Percentiles rank a stretch among this genome's conserved stretches.
These are phyloP conservation scores for Chaitophorus viminalis DNA, from an alignment of 2,888 invertebrate species.

Conservation along the genomic window DNA sequence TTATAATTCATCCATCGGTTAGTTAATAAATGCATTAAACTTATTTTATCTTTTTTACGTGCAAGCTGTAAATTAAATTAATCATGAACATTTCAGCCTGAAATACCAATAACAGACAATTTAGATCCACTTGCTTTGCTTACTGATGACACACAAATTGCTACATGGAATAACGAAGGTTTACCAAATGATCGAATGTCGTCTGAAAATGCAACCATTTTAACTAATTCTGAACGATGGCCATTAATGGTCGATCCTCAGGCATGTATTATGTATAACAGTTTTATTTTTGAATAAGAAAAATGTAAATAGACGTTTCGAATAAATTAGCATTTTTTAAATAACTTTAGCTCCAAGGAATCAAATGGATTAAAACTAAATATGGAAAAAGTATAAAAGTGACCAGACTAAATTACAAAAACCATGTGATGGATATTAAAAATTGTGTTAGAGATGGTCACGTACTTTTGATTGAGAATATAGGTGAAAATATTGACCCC, in stretches of 20 bases:
- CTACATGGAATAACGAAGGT: slow-evolving; percentile 93
- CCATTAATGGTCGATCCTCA: slow-evolving; percentile 96
- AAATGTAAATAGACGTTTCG: not conserved
- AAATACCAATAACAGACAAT: slow-evolving; percentile 82
- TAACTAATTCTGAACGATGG: slow-evolving; percentile 90
- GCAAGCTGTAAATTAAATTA: not conserved
- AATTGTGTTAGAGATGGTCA: slow-evolving; percentile 79
- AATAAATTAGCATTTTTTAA: not conserved
- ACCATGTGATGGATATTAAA: slow-evolving; percentile 86
- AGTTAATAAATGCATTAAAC: not conserved
- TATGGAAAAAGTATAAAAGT: slow-evolving; percentile 80
- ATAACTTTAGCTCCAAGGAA: slow-evolving; percentile 74
- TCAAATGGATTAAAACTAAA: slow-evolving; percentile 94
- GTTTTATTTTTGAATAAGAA: not conserved
- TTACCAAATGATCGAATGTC: slow-evolving; percentile 94
- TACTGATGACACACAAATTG: slow-evolving; percentile 92
- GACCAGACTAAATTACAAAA: slow-evolving; percentile 81
- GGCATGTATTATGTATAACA: slow-evolving; percentile 66
- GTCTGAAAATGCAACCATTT: slow-evolving; percentile 91
- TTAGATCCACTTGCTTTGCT: slow-evolving; percentile 86
- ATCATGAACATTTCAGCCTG: slow-evolving; percentile 69
- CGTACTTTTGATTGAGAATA: slow-evolving; percentile 85
- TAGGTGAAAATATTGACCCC: slow-evolving; percentile 88
- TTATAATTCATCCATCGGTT: not conserved
- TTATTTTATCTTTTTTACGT: not conserved